Conservation (phyloP, 2,797 vertebrate species). For the Scyliorhinus canicula region DNA sequence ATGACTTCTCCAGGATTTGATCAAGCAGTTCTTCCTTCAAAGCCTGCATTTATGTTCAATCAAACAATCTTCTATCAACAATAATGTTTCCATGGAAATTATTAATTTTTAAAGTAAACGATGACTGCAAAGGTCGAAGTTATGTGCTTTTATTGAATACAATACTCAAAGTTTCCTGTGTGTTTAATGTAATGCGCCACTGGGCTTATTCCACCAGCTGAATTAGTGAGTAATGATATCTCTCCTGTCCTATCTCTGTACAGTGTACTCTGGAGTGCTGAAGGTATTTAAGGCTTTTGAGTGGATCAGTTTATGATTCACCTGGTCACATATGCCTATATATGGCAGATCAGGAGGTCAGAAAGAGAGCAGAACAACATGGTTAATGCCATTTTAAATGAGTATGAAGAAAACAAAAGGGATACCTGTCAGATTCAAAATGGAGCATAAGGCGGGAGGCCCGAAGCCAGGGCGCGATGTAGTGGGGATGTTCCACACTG, state of each 20-base stretch:
- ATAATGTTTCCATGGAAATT: not conserved
- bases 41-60: not conserved
- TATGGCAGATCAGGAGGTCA: not conserved
- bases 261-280: not conserved
- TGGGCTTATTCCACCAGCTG: not conserved
- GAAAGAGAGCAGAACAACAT: not conserved
- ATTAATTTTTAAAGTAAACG: not conserved
- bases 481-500: too few relatives aligned
- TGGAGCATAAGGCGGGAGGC: too few relatives aligned
- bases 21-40: not conserved
- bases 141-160: not conserved
- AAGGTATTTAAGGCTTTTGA: not conserved
- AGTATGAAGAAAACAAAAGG: not conserved
- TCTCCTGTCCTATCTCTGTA: not conserved
- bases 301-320: not conserved
- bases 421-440: too few relatives aligned
- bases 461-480: too few relatives aligned
- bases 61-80: not conserved
- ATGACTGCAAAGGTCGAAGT: not conserved
- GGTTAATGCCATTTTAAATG: not conserved
- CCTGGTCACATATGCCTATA: not conserved
- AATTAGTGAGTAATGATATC: not conserved
- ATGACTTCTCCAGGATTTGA: not conserved
- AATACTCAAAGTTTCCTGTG: not conserved
- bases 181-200: not conserved